Evolutionary conservation across 2,888 invertebrate genomes (phyloP), one percentile per base, ranked within the genome.

Genomic region (Zaprionus bogoriensis): DNA sequence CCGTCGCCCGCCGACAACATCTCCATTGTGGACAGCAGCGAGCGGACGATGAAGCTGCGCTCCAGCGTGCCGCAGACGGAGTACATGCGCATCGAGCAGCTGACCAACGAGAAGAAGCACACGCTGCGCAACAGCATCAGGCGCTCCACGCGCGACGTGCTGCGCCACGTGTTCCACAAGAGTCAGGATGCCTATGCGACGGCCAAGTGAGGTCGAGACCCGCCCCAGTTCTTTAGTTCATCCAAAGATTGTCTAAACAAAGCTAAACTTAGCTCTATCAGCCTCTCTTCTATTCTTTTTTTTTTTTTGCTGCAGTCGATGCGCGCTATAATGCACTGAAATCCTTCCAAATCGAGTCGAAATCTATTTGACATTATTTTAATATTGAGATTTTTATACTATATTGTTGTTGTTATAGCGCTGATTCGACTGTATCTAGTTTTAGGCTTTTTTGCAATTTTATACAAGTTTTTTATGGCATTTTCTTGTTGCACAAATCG

Each of bases 151-250:
- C 83, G 89, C 10, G 90, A 87, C 39, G 87, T 90, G n/a, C 60
- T 83, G 41, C 89, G 89, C n/a, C 89, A 90, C 54, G 84, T 91
- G 46, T 91, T 91, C 71, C 87, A 91, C 70, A 90, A 89, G 67
- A 88, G 80, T 19, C 87, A 89, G 23, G 90, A 91, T 36, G 89
- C 85, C 50, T 91, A 91, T 65, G 74, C 76, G 41, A 88, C 89
- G 20, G 67, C 76, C 65, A 86, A 89, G 52, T 88, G 57, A 72
- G 28, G 32, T 14, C 14, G 1, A 6, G 1, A 3, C 12, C 30
- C 12, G 4, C 10, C 36, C 42, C 12, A 44, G 6, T 7, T 44
- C 0, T 58, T 54, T 61, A 70, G 55, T n/a, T n/a, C 74, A 69
- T 55, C 73, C 75, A 72, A 72, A 72, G 72, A 72, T 72, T 72